These are phyloP conservation scores for Polypedilum vanderplanki DNA, from an alignment of 1,140 invertebrate species.

Conservation along the genomic window DNA sequence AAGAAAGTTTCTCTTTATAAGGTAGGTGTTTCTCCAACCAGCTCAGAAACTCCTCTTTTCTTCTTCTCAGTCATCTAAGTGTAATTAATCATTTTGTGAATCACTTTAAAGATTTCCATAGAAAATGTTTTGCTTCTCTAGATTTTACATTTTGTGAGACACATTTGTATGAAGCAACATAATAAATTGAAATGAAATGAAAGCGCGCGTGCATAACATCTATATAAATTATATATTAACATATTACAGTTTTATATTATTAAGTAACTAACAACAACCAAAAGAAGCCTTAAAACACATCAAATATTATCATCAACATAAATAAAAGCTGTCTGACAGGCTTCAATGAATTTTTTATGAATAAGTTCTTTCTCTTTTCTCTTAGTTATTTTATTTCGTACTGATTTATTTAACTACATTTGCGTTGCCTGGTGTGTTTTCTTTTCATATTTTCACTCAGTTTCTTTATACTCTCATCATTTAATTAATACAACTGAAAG, in stretches of 20 bases:
- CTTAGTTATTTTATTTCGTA: neutral
- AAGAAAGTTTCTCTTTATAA: neutral
- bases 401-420: conserved; percentile 6
- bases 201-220: too few species aligned
- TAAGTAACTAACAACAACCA: neutral
- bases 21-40: too few species aligned
- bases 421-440: neutral
- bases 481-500: neutral
- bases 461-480: neutral
- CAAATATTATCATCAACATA: conserved; percentile 7
- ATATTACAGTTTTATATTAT: too few species aligned
- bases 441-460: neutral
- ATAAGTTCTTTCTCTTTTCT: neutral
- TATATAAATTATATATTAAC: too few species aligned
- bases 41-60: neutral
- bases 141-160: too few species aligned
- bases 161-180: too few species aligned
- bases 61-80: neutral
- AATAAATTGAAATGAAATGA: too few species aligned
- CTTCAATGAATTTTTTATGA: conserved; percentile 14
- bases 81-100: conserved; percentile 1
- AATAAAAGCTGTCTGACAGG: conserved; percentile 7
- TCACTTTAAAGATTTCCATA: neutral
- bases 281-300: conserved; percentile 6
- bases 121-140: too few species aligned